These are phyloP conservation scores for Cairina moschata DNA, from an alignment of 2,113 vertebrate genomes.

Conservation along the genomic window DNA sequence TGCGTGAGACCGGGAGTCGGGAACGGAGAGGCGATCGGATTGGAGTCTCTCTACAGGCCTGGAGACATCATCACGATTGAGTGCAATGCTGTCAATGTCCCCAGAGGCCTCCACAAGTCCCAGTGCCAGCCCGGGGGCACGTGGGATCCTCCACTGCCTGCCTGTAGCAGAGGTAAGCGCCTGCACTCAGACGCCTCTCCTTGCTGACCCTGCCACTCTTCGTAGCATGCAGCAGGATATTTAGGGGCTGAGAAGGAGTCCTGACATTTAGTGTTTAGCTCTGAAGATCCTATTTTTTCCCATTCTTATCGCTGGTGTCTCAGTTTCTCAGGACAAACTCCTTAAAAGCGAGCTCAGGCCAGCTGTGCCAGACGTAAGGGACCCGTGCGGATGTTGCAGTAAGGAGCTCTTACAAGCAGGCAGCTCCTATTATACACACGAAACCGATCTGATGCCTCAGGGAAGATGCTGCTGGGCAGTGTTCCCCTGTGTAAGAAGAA, in stretches of 20 bases:
- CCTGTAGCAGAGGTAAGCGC: conserved; percentile 25
- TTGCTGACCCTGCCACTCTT: background rate
- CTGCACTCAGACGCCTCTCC: background rate
- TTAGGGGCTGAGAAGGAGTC: background rate
- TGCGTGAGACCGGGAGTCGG: background rate
- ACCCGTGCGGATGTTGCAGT: background rate
- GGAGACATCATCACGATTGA: conserved; percentile 4
- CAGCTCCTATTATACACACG: background rate
- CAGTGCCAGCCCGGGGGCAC: conserved; percentile 24
- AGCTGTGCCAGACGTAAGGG: background rate
- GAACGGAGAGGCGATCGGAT: background rate
- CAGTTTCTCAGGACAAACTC: background rate
- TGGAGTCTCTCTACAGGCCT: background rate
- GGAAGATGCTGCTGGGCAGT: background rate
- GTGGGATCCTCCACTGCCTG: conserved; percentile 15
- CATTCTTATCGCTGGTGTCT: background rate
- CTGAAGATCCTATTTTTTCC: background rate
- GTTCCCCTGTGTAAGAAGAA: background rate
- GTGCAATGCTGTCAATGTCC: background rate
- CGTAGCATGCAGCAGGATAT: background rate
- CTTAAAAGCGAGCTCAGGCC: background rate
- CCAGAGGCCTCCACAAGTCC: conserved; percentile 24
- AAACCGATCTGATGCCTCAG: background rate
- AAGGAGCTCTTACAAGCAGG: background rate
- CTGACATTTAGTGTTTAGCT: background rate